Evolutionary conservation across 1,140 invertebrate species (phyloP).

Genomic region (Diuraphis noxia): DNA sequence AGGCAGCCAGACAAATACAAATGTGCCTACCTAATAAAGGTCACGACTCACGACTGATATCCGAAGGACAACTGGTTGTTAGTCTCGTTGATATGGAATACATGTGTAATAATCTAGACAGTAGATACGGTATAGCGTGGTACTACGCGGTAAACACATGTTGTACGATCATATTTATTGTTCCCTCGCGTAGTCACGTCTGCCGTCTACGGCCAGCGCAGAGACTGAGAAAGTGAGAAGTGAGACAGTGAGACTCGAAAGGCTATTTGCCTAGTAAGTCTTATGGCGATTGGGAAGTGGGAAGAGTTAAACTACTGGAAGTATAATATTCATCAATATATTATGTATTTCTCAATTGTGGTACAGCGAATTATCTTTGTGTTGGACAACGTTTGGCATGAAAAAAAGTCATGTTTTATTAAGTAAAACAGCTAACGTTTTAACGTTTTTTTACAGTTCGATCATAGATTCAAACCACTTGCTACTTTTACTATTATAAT

Average conservation of each 20-base stretch:
- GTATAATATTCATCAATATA: background rate
- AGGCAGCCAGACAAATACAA: background rate
- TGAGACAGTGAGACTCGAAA: background rate
- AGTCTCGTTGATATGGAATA: background rate
- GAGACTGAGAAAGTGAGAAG: too few relatives aligned
- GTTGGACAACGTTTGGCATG: background rate
- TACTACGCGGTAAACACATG: slow-evolving; percentile 5
- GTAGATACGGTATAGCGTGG: background rate
- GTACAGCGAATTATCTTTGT: background rate
- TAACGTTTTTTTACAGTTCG: background rate
- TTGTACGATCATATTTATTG: background rate
- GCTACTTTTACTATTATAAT: background rate
- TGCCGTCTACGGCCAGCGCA: background rate
- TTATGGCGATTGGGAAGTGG: background rate
- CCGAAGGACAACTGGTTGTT: slow-evolving; percentile 31
- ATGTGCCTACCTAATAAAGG: background rate
- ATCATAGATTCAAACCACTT: background rate
- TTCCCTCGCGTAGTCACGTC: slow-evolving; percentile 4
- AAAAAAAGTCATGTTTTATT: background rate
- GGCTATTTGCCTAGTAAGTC: too few relatives aligned
- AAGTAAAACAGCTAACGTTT: background rate
- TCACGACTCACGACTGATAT: background rate
- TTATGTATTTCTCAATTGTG: background rate
- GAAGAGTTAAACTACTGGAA: background rate
- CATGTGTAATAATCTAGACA: background rate